Evolutionary conservation across 2,797 vertebrate species (phyloP).

Genomic region (Triplophysa bombifrons): DNA sequence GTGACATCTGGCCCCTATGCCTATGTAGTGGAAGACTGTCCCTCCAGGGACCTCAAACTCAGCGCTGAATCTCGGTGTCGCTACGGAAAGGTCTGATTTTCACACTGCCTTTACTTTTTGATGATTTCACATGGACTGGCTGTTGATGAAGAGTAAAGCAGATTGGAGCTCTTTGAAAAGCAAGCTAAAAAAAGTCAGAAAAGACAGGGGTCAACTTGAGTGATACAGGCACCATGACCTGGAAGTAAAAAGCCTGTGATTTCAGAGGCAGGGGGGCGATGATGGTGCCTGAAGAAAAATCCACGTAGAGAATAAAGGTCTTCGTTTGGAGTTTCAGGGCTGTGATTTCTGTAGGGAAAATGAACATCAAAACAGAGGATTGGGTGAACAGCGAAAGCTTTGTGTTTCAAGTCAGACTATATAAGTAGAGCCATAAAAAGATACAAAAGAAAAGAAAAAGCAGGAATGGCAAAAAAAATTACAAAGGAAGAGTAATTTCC

Average conservation of each 20-base stretch:
- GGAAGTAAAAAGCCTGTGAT: constrained; percentile 68
- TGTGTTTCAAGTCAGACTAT: constrained; percentile 50
- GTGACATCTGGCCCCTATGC: constrained; percentile 54
- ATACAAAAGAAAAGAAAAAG: constrained; percentile 42
- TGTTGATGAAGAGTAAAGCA: constrained; percentile 37
- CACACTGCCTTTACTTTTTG: constrained; percentile 24
- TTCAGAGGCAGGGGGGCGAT: constrained; percentile 51
- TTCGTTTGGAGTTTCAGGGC: constrained; percentile 35
- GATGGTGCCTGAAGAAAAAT: constrained; percentile 44
- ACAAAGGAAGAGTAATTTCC: constrained; percentile 42
- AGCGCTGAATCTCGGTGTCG: constrained; percentile 10
- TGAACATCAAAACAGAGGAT: constrained; percentile 50
- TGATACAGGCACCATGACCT: constrained; percentile 66
- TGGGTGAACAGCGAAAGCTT: constrained; percentile 46
- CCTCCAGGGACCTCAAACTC: constrained; percentile 25
- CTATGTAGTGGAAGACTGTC: constrained; percentile 40
- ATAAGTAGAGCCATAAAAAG: constrained; percentile 18
- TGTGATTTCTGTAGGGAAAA: constrained; percentile 54
- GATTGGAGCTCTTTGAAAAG: constrained; percentile 49
- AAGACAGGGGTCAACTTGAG: constrained; percentile 63
- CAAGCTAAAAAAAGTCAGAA: constrained; percentile 43
- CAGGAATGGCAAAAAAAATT: constrained; percentile 27
- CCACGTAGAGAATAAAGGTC: constrained; percentile 38
- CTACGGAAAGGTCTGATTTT: constrained; percentile 3
- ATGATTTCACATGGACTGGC: constrained; percentile 34